These are phyloP conservation scores for Eutrigla gurnardus DNA, from an alignment of 2,797 vertebrate genomes.

Conservation along the genomic window DNA sequence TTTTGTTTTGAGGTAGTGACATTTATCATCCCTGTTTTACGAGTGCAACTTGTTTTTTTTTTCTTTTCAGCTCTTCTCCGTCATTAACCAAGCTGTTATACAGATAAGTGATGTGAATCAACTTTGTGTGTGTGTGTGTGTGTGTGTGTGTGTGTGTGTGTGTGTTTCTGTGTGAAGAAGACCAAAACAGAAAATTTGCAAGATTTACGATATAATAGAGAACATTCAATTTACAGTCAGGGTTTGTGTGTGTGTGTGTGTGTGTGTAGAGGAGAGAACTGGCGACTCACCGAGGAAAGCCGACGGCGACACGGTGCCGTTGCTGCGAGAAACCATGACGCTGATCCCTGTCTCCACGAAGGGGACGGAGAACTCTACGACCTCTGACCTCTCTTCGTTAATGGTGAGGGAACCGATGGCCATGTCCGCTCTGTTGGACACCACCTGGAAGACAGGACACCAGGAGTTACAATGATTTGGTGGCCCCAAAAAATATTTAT, in stretches of 20 bases:
- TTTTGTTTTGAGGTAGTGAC: neutral
- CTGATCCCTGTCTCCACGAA: constrained; percentile 95
- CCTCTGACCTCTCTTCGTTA: constrained; percentile 93
- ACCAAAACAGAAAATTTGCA: too few species aligned
- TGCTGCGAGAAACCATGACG: constrained; percentile 95
- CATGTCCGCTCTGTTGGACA: constrained; percentile 92
- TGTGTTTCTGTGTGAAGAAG: too few species aligned
- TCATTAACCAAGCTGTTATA: neutral
- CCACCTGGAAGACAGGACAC: constrained; percentile 83
- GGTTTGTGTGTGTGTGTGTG: too few species aligned
- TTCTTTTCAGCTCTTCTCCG: neutral
- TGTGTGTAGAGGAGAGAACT: too few species aligned
- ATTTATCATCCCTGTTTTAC: neutral
- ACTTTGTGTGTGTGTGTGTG: too few species aligned
- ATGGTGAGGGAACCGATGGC: constrained; percentile 95
- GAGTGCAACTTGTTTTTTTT: neutral
- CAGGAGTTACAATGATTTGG: neutral
- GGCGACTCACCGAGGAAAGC: constrained; percentile 89
- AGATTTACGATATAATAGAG: too few species aligned
- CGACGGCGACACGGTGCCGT: constrained; percentile 93
- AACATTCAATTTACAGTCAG: too few species aligned
- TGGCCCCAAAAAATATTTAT: neutral
- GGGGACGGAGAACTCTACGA: constrained; percentile 94
- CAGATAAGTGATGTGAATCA: neutral
- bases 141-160: too few species aligned